Evolutionary conservation across 2,888 invertebrate species (phyloP).

Genomic region (Eumacrocentrus americanus): DNA sequence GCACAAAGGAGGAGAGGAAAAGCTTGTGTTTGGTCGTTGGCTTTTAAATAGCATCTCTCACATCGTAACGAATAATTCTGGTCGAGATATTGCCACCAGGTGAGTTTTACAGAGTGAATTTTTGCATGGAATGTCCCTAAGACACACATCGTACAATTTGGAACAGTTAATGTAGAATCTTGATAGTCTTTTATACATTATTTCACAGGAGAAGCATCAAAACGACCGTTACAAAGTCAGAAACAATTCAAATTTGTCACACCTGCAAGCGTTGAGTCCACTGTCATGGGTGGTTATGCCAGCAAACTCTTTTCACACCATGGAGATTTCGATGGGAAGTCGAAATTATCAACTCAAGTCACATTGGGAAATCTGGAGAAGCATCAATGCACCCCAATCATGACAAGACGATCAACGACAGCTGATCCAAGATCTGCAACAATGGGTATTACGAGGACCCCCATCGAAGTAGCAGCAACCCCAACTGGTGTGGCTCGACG

Average conservation of each 20-base stretch:
- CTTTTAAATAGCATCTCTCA: background rate
- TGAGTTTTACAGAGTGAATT: background rate
- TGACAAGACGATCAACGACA: slow-evolving; percentile 34
- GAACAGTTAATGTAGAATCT: background rate
- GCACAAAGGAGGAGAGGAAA: too few species aligned
- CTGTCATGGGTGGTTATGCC: slow-evolving; percentile 46
- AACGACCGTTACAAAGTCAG: slow-evolving; percentile 8
- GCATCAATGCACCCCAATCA: slow-evolving; percentile 40
- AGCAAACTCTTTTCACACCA: slow-evolving; percentile 41
- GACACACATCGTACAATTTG: background rate
- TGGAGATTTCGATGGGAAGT: slow-evolving; percentile 31
- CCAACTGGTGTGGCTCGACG: slow-evolving; percentile 33
- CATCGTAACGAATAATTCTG: background rate
- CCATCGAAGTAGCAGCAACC: slow-evolving; percentile 45
- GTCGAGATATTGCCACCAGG: background rate
- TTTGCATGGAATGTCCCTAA: background rate
- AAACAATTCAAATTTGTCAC: background rate
- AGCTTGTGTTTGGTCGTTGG: slow-evolving; percentile 5
- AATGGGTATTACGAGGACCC: slow-evolving; percentile 46
- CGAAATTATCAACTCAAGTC: slow-evolving; percentile 20
- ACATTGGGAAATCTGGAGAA: slow-evolving; percentile 24
- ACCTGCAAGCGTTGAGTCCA: background rate
- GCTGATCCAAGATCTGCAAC: slow-evolving; percentile 50
- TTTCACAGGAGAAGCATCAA: background rate
- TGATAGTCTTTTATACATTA: background rate